phyloP scores from a whole-genome alignment of 2,888 invertebrate species.

The Melanostoma scalare region DNA sequence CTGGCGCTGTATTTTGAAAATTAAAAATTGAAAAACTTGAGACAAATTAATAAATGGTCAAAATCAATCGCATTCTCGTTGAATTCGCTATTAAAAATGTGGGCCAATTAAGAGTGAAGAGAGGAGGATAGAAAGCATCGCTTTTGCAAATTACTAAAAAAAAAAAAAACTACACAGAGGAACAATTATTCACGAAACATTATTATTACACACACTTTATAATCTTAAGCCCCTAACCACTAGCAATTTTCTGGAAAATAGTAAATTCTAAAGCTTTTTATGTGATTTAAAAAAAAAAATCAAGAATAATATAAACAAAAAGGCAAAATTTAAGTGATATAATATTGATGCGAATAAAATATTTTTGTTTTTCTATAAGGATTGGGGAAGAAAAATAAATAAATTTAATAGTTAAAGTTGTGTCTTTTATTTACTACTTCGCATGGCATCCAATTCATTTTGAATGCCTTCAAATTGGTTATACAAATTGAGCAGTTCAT shows the following conservation, averaged over 20 bases:
- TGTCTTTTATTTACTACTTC: slow-evolving; percentile 61
- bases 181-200: slow-evolving; percentile 48
- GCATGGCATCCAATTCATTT: slow-evolving; percentile 80
- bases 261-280: slow-evolving; percentile 21
- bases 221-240: slow-evolving; percentile 24
- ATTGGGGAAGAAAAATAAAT: slow-evolving; percentile 35
- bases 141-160: slow-evolving; percentile 27
- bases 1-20: too few relatives aligned
- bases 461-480: slow-evolving; percentile 84
- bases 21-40: too few relatives aligned
- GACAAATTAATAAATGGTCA: too few relatives aligned
- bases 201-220: slow-evolving; percentile 33
- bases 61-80: too few relatives aligned
- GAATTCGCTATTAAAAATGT: too few relatives aligned
- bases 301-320: slow-evolving; percentile 26
- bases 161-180: slow-evolving; percentile 58
- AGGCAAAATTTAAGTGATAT: slow-evolving; percentile 58
- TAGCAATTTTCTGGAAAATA: slow-evolving; percentile 36
- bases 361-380: slow-evolving; percentile 35
- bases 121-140: slow-evolving; percentile 14
- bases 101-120: slow-evolving; percentile 6
- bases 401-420: slow-evolving; percentile 27
- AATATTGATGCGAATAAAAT: slow-evolving; percentile 44
- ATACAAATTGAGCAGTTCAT: slow-evolving; percentile 83
- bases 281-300: slow-evolving; percentile 53